Evolutionary conservation across 2,113 vertebrate genomes (phyloP), one percentile per base, ranked within the genome.

Genomic region (Crotalus horridus): DNA sequence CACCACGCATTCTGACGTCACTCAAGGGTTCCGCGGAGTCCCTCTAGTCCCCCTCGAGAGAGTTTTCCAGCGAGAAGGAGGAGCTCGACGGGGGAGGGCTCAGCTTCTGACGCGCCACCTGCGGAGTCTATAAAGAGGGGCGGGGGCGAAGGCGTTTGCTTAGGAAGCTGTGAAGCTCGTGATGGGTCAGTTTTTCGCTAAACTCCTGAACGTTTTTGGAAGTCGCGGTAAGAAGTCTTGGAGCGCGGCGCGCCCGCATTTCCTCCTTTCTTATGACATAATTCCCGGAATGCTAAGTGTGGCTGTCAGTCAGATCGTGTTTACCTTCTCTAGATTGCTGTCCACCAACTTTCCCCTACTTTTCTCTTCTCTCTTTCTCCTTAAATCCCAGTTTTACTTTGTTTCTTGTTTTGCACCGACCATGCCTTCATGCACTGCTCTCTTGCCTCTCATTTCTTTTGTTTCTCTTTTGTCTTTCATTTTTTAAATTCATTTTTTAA

Each of bases 161-260:
- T 5, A 3, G 29, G 23, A 55, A 54, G 29, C 69, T 51, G 43
- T 46, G 69, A 46, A 74, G 39, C 43, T 85, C 88, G 92, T 51
- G 7, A 93, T 93, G 88, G 92, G 92, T 88, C 88, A 93, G 88
- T 46, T 93, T 0, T 90, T 93, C 2, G 88, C 74, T 1, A 93
- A 86, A 46, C 92, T 93, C 29, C 55, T 93, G 92, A 61, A 81
- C 74, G 11, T 93, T 53, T 93, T 93, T n/a, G 92, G 92, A 86
- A 93, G 74, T 81, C 92, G 92, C 43, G 92, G 92, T 93, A 90
- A 69, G 53, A 13, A 29, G 17, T 29, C 46, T 51, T 11, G 4
- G 1, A 26, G 12, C 39, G 1, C 1, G 33, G 33, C 74, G 33
- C 17, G 74, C 17, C 74, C 33, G 74, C n/a, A 43, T 43, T 81